phyloP scores from a whole-genome alignment of 2,797 vertebrate species.

The Salarias fasciatus region DNA sequence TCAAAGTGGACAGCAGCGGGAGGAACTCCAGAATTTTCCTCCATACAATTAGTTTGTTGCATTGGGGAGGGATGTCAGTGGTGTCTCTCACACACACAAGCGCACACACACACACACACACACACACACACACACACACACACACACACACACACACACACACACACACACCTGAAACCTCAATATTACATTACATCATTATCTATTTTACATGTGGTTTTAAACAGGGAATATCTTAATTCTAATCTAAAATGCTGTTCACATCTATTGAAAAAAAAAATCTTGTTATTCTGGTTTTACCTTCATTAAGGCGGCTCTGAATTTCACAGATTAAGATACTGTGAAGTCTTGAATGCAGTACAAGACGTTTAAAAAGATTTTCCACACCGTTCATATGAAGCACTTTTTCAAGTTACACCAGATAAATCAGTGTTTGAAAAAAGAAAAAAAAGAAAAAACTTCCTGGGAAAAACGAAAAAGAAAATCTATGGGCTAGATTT shows the following conservation, averaged over 20 bases:
- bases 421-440: conserved; percentile 14
- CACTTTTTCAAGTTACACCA: conserved; percentile 20
- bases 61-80: not conserved
- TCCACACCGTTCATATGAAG: not conserved
- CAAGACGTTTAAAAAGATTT: not conserved
- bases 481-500: conserved; percentile 70
- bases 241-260: no score
- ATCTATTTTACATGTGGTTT: no score
- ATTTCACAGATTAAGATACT: not conserved
- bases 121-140: no score
- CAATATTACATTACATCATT: no score
- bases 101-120: no score
- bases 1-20: not conserved
- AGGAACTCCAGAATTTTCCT: conserved; percentile 16
- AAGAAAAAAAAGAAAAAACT: conserved; percentile 11
- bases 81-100: no score
- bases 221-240: no score
- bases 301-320: no score
- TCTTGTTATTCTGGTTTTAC: not conserved
- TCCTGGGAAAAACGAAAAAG: conserved; percentile 13
- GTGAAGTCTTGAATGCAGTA: not conserved
- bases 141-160: no score
- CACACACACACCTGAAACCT: no score
- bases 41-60: not conserved
- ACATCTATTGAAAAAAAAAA: not conserved